Percentiles rank a stretch among this genome's conserved stretches.
Evolutionary conservation across 2,888 invertebrate species (phyloP).

Genomic region (Drosophila paranaensis): DNA sequence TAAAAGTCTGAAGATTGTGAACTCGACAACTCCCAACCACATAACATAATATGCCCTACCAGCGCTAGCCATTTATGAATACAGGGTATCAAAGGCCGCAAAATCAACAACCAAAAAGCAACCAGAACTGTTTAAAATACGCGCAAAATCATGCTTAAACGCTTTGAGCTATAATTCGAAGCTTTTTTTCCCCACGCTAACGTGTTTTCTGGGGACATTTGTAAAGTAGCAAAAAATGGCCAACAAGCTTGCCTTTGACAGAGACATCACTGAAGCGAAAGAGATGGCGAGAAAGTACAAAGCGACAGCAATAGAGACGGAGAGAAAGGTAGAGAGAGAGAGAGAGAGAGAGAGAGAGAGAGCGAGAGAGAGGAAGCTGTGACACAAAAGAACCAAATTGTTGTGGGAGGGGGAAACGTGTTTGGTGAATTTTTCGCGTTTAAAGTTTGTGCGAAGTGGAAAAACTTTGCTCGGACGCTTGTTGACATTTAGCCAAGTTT

Average conservation of each 20-base stretch:
- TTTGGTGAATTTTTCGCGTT: conserved; percentile 22
- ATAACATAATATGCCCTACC: too few relatives aligned
- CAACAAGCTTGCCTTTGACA: conserved; percentile 39
- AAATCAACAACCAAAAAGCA: conserved; percentile 33
- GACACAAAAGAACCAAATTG: background rate
- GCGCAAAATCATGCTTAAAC: conserved; percentile 66
- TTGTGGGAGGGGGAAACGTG: background rate
- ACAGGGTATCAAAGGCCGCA: conserved; percentile 4
- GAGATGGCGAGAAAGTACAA: too few relatives aligned
- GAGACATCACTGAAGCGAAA: conserved; percentile 1
- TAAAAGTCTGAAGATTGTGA: too few relatives aligned
- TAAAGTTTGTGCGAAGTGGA: conserved; percentile 50
- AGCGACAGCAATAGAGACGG: background rate
- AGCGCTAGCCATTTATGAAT: background rate
- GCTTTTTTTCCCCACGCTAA: conserved; percentile 4
- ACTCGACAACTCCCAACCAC: too few relatives aligned
- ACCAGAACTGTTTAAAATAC: conserved; percentile 21
- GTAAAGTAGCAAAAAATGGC: conserved; percentile 21
- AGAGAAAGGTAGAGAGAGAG: background rate
- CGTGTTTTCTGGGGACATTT: conserved; percentile 2
- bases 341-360: too few relatives aligned
- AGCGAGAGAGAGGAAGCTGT: background rate
- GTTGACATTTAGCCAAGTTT: conserved; percentile 35
- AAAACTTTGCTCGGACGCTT: conserved; percentile 20
- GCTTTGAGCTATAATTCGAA: conserved; percentile 60